Evolutionary conservation across 1,140 invertebrate genomes (phyloP).

Genomic region (Dryas iulia): DNA sequence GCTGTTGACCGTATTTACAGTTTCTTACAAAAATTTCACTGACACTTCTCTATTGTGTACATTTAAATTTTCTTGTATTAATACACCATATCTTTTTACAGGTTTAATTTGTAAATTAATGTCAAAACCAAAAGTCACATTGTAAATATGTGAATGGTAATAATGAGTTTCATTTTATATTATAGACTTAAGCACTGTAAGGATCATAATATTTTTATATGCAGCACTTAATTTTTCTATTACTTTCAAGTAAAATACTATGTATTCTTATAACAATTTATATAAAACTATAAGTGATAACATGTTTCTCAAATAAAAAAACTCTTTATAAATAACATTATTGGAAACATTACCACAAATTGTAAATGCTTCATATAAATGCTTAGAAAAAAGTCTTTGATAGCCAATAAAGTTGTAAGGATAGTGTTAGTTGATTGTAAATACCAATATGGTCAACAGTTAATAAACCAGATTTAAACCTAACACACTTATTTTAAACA

Average conservation of each 20-base stretch:
- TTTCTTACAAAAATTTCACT: background rate
- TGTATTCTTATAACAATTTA: slow-evolving; percentile 4
- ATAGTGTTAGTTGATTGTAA: slow-evolving; percentile 16
- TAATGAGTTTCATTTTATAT: background rate
- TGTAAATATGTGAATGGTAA: background rate
- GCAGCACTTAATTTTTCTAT: background rate
- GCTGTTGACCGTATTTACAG: slow-evolving; percentile 43
- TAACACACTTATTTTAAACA: slow-evolving; percentile 40
- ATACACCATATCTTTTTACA: background rate
- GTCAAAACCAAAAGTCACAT: background rate
- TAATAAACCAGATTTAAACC: slow-evolving; percentile 38
- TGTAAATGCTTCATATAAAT: slow-evolving; percentile 31
- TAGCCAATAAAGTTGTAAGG: background rate
- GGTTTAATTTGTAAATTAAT: background rate
- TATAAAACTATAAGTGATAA: slow-evolving; percentile 3
- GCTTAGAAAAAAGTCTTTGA: slow-evolving; percentile 5
- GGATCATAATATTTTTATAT: background rate
- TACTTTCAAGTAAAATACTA: slow-evolving; percentile 1
- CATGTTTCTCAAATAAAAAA: slow-evolving; percentile 5
- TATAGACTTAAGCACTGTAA: background rate
- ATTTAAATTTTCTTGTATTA: background rate
- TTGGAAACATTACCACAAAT: slow-evolving; percentile 6
- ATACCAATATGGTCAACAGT: slow-evolving; percentile 45
- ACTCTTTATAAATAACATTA: background rate
- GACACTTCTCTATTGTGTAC: background rate